Evolutionary conservation across 2,113 vertebrate species (phyloP).

Genomic region (Pluvialis apricaria): DNA sequence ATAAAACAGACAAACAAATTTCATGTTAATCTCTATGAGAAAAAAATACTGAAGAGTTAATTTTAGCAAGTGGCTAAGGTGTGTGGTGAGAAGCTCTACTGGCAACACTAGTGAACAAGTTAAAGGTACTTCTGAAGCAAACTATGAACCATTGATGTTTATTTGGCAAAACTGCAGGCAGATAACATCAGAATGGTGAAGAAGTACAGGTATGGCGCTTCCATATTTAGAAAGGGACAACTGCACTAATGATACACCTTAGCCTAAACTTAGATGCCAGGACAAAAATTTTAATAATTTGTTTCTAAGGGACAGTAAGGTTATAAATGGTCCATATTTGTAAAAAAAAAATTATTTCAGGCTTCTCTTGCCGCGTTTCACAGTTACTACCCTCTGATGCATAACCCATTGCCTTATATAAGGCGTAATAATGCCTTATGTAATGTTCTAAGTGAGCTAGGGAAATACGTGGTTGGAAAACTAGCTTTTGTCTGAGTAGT

Average conservation of each 20-base stretch:
- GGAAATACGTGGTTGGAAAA: neutral
- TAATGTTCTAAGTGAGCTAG: neutral
- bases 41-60: neutral
- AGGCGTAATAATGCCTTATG: neutral
- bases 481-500: neutral
- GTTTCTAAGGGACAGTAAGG: neutral
- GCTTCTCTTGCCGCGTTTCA: neutral
- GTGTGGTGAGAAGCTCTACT: neutral
- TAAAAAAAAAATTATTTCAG: neutral
- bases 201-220: neutral
- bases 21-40: neutral
- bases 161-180: neutral
- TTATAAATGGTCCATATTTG: neutral
- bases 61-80: neutral
- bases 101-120: neutral
- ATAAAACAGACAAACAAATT: neutral
- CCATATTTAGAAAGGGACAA: neutral
- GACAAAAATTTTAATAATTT: neutral
- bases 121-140: neutral
- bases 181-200: no score
- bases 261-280: neutral
- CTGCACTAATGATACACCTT: neutral
- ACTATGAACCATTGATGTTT: neutral
- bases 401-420: neutral
- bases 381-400: neutral